Percentiles rank a stretch among this genome's conserved stretches.
These are phyloP conservation scores for Aegypius monachus DNA, from an alignment of 2,113 vertebrate genomes.

Conservation along the genomic window DNA sequence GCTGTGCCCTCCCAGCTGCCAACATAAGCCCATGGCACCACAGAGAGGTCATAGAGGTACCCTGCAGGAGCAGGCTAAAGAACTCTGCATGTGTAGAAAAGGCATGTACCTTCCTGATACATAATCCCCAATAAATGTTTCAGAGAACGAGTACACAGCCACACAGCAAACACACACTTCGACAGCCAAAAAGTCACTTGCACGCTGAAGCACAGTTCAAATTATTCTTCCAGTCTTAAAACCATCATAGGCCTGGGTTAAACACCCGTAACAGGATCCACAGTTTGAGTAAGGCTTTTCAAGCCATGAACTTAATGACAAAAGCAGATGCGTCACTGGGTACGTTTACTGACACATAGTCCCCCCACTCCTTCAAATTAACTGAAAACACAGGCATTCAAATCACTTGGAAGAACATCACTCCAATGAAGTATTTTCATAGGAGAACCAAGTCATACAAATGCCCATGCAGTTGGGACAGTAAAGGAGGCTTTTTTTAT, in stretches of 20 bases:
- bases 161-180: not conserved
- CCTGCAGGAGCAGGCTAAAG: rapidly evolving
- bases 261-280: not conserved
- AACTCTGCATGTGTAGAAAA: rapidly evolving
- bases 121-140: not conserved
- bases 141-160: rapidly evolving
- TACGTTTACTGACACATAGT: not conserved
- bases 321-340: not conserved
- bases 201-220: not conserved
- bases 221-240: not conserved
- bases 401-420: not conserved
- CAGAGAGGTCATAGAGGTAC: no score
- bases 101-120: rapidly evolving
- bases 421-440: not conserved
- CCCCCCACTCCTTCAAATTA: not conserved
- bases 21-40: not conserved
- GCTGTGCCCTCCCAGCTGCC: not conserved
- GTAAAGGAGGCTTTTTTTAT: not conserved
- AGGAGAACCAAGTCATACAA: not conserved
- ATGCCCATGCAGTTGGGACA: not conserved
- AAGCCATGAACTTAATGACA: not conserved
- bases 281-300: not conserved
- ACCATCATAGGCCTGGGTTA: not conserved
- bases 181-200: not conserved
- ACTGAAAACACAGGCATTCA: not conserved